Percentiles rank a stretch among this genome's conserved stretches.
These are phyloP conservation scores for Lasioglossum albipes DNA, from an alignment of 1,140 invertebrate species.

Conservation along the genomic window DNA sequence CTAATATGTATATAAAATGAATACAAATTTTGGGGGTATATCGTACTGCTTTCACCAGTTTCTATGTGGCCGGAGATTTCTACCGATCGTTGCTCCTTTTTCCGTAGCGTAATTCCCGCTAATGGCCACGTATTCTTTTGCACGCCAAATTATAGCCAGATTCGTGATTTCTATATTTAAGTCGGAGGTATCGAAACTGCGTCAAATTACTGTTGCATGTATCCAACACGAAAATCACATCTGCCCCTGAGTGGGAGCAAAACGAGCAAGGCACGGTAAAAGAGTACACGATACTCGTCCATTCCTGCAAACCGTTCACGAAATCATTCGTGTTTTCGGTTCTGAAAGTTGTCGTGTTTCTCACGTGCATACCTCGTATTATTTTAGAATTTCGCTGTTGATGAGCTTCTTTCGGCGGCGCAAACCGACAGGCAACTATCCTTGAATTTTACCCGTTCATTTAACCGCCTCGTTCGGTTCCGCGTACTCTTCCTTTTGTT, in stretches of 20 bases:
- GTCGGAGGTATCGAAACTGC: background rate
- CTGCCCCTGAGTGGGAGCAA: background rate
- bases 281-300: background rate
- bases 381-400: constrained; percentile 33
- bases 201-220: constrained; percentile 2
- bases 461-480: background rate
- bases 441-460: background rate
- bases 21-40: too few relatives aligned
- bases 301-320: background rate
- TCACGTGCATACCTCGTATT: constrained; percentile 33
- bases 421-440: background rate
- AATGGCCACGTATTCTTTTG: background rate
- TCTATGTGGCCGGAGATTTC: background rate
- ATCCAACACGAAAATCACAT: background rate
- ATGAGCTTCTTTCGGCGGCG: constrained; percentile 6
- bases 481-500: background rate
- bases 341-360: constrained; percentile 13
- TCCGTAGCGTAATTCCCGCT: too few relatives aligned
- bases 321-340: background rate
- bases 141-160: background rate
- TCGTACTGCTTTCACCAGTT: background rate
- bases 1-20: too few relatives aligned
- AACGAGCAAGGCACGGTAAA: background rate
- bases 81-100: background rate
- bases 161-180: constrained; percentile 1